Conservation (phyloP, 2,888 invertebrate species). For the Melitaea athalia region DNA sequence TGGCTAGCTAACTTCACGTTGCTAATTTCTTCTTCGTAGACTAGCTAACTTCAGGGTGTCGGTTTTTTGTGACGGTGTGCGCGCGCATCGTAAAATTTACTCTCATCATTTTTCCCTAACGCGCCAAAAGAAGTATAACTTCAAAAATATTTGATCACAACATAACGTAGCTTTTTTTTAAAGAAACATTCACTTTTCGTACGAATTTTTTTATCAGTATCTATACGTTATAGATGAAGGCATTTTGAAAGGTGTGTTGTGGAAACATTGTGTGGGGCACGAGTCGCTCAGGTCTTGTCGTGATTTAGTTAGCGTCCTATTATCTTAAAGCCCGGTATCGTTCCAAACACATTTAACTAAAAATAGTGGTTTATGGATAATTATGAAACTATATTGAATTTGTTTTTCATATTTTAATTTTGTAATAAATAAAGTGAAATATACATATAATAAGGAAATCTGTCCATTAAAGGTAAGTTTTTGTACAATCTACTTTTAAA, state of each 20-base stretch:
- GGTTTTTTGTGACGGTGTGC: too few species aligned
- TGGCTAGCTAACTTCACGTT: too few species aligned
- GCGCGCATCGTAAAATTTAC: too few species aligned
- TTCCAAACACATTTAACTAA: conserved; percentile 11
- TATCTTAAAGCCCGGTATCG: conserved; percentile 49
- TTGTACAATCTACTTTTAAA: too few species aligned
- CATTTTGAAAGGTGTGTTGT: conserved; percentile 45
- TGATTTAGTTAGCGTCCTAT: conserved; percentile 58
- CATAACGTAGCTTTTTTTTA: background rate
- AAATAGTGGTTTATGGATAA: background rate
- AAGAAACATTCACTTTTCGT: background rate
- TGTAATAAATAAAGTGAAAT: background rate
- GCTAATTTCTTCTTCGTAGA: too few species aligned
- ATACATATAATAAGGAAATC: too few species aligned
- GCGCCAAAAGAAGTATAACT: too few species aligned
- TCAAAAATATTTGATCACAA: too few species aligned
- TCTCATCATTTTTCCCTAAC: too few species aligned
- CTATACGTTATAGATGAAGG: conserved; percentile 3
- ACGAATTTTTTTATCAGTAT: background rate
- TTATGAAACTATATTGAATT: background rate
- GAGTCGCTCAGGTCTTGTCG: conserved; percentile 35
- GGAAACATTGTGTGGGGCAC: conserved; percentile 47
- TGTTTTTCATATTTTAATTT: background rate
- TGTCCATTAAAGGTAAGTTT: too few species aligned
- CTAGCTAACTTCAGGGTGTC: too few species aligned